Base-by-base conservation (phyloP, 2,113 vertebrate species). In the Anseranas semipalmata region DNA sequence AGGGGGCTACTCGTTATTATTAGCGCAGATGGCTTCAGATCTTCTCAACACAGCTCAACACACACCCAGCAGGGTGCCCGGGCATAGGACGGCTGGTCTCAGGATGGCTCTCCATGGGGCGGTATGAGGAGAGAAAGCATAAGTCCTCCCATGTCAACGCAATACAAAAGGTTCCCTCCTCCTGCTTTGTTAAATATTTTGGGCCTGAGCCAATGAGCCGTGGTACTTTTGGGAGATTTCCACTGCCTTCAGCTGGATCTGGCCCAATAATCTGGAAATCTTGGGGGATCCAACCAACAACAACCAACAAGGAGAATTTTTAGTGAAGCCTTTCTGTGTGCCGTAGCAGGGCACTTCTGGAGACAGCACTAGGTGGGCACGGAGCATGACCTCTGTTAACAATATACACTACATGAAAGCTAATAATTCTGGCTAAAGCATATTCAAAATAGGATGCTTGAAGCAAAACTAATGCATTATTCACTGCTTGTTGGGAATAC, bases 401-500 rank as follows among this genome's bases (percentile, higher is more conserved):
- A 96, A 68, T 48, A 79, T 32, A 90, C n/a, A 60, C 78, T 90
- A 68, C 70, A 84, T 24, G 65, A 92, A 95, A 95, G 85, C 71
- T 58, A 96, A 90, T 90, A 95, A 92, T 93, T 95, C 87, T 74
- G 63, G 58, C 66, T 79, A 89, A 91, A 96, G 71, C 58, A 85
- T 95, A 96, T 94, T 95, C 94, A 92, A 82, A 95, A 85, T 53
- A 95, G 93, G 72, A 81, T 53, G 95, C 92, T 94, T 72, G 82
- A 92, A 96, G 95, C 93, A 97, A 96, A 95, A 92, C 92, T 94
- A 96, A 95, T 96, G 90, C 80, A 96, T 96, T 96, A 95, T 96
- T 96, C 87, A 95, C 89, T 82, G 70, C 88, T 96, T 93, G 91
- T 89, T 97, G 87, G 85, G 87, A 85, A 82, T 76, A 90, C 75